phyloP scores from a whole-genome alignment of 2,797 vertebrate species.

The Clarias fuscus region DNA sequence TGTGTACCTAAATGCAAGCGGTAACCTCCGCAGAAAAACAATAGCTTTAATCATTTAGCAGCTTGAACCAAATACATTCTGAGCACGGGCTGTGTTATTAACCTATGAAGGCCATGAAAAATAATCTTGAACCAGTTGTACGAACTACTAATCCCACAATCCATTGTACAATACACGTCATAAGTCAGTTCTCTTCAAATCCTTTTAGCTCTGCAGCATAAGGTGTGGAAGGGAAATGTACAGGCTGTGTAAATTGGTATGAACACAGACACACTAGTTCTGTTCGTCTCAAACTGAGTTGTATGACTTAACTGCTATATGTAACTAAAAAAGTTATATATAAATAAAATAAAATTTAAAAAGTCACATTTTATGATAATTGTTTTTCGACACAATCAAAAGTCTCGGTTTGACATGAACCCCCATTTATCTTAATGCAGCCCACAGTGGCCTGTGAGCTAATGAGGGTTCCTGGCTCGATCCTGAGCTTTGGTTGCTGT shows the following conservation, averaged over 20 bases:
- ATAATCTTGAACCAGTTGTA: not conserved
- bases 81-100: not conserved
- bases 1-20: not conserved
- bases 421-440: too few species aligned
- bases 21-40: not conserved
- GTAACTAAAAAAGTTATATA: too few species aligned
- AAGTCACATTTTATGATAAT: too few species aligned
- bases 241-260: not conserved
- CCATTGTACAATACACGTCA: not conserved
- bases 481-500: not conserved
- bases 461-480: not conserved
- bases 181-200: not conserved
- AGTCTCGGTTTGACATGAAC: too few species aligned
- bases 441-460: not conserved
- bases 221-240: too few species aligned
- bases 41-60: not conserved
- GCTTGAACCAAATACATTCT: not conserved
- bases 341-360: too few species aligned
- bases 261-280: not conserved
- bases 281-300: not conserved
- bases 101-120: not conserved
- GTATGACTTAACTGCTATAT: too few species aligned
- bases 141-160: slow-evolving; percentile 9
- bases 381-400: too few species aligned
- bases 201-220: not conserved